Base-by-base conservation (phyloP, 2,797 vertebrate species). In the Aselliscus stoliczkanus region DNA sequence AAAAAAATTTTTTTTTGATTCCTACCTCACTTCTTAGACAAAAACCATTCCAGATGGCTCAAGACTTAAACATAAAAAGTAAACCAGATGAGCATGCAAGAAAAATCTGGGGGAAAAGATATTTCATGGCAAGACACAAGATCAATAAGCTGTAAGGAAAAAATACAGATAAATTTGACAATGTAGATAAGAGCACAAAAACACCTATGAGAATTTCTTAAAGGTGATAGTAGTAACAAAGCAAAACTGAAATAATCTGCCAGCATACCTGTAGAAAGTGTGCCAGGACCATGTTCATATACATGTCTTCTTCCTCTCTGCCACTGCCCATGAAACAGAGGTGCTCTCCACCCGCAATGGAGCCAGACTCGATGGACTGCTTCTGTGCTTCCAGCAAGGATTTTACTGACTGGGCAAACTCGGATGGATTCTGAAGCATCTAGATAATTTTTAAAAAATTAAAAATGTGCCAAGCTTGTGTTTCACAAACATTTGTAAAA, bases 271-370 rank as follows among this genome's bases (percentile, higher is more conserved):
- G 99, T 93, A 99, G 98, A 97, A 99, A 99, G 97, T 99, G 99
- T 37, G 99, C 99, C 62, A 99, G 98, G 97, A 99, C 99, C 99
- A 99, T 99, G 98, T 99, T 99, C 99, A 99, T 99, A 97, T 99
- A 99, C 99, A 99, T 99, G 98, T 99, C 99, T 98, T 99, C 99
- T 93, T 99, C 99, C 97, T 99, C 99, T 34, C 99, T 98, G 88
- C 99, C 99, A 56, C 99, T 99, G 97, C 99, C 99, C 99, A 99
- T 99, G 97, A 99, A 99, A 97, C 99, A 99, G 90, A 99, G 98
- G 86, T 99, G 99, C 83, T 99, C 99, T 88, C 99, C 99, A 10
- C 99, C 99, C 94, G 99, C 99, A 18, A 99, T 96, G 73, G 99
- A 99, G 81, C 99, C 99, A 0, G 99, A 99, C 97, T 99, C 99